Percentiles rank a stretch among this genome's conserved stretches.
These are phyloP conservation scores for Trididemnum clinides DNA, from an alignment of 23 tunicate genomes.

Conservation along the genomic window DNA sequence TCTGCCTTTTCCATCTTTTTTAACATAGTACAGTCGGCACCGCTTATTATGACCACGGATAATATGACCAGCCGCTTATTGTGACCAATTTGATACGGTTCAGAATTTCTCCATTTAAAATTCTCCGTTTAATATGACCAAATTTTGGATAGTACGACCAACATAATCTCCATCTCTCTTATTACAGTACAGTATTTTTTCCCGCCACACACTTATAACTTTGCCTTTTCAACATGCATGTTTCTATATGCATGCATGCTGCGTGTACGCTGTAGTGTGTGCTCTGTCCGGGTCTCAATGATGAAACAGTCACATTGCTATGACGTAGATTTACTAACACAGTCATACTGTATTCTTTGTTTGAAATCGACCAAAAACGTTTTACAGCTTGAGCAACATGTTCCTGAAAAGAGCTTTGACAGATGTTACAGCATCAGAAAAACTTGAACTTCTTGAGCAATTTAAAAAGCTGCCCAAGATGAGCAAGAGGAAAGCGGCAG, in stretches of 20 bases:
- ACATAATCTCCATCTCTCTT: conserved; percentile 32
- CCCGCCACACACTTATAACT: conserved; percentile 33
- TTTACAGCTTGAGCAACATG: conserved; percentile 38
- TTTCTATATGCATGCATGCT: conserved; percentile 3
- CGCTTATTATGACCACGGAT: conserved; percentile 25
- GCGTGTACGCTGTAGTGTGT: neutral
- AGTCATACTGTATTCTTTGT: conserved; percentile 34
- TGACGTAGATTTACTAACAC: conserved; percentile 35
- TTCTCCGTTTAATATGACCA: conserved; percentile 25
- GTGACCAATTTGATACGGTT: conserved; percentile 30
- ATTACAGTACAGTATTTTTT: conserved; percentile 33
- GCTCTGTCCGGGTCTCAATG: conserved; percentile 47
- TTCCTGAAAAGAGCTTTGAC: conserved; percentile 38
- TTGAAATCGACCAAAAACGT: conserved; percentile 34
- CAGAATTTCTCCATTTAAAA: no score
- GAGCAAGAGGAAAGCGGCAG: conserved; percentile 56
- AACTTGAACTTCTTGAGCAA: conserved; percentile 39
- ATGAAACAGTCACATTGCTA: conserved; percentile 40
- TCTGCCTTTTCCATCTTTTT: no score
- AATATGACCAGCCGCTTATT: conserved; percentile 28
- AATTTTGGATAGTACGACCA: conserved; percentile 5
- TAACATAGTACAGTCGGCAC: conserved; percentile 6
- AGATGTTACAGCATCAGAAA: conserved; percentile 42
- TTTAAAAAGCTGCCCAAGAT: conserved; percentile 46
- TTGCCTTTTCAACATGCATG: conserved; percentile 38